Percentiles rank a stretch among this genome's conserved stretches.
Conservation (phyloP, 2,113 vertebrate genomes). For the rat (Rattus norvegicus) region DNA sequence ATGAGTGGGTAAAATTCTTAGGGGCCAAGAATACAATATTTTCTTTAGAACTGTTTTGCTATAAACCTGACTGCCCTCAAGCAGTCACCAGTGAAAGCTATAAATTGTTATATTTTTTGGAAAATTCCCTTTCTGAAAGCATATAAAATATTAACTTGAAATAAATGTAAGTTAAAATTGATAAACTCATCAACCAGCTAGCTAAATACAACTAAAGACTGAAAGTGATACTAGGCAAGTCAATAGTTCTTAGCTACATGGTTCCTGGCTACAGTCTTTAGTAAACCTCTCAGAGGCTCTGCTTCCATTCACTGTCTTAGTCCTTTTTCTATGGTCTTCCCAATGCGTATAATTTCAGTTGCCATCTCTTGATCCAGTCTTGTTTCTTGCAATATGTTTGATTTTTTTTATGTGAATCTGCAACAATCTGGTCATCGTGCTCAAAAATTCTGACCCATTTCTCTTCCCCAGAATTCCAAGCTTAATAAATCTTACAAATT, state of each 20-base stretch:
- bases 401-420: not conserved
- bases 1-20: not conserved
- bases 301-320: not conserved
- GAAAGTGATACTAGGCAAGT: not conserved
- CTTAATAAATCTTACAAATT: not conserved
- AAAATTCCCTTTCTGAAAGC: not conserved
- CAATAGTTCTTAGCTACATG: not conserved
- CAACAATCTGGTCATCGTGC: fast-evolving
- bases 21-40: not conserved
- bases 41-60: not conserved
- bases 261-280: not conserved
- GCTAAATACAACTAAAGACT: not conserved
- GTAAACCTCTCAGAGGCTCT: not conserved
- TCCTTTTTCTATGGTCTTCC: not conserved
- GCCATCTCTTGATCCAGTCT: not conserved
- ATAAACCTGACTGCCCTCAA: not conserved
- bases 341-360: not conserved
- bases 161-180: not conserved
- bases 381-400: not conserved
- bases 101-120: slow-evolving; percentile 12
- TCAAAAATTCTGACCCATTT: not conserved
- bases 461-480: not conserved
- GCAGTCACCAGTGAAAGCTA: not conserved
- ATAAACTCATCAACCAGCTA: not conserved
- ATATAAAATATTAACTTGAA: slow-evolving; percentile 21